Percentiles rank a stretch among this genome's conserved stretches.
These are phyloP conservation scores for Cantharis lateralis DNA, from an alignment of 2,888 invertebrate genomes.

Conservation along the genomic window DNA sequence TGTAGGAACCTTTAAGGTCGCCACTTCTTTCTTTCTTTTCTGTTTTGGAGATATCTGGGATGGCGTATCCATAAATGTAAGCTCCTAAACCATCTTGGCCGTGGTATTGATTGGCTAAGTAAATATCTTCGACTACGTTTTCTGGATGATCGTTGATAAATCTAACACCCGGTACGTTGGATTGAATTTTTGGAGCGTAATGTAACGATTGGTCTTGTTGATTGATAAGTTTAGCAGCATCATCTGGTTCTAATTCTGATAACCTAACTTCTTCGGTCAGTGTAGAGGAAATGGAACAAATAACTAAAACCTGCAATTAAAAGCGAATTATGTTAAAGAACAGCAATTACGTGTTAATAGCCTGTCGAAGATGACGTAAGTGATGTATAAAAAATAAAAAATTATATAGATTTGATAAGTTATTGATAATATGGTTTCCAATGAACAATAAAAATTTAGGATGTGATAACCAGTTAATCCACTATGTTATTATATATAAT, in stretches of 20 bases:
- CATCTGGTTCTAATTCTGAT: conserved; percentile 60
- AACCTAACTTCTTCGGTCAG: conserved; percentile 58
- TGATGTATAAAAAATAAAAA: neutral
- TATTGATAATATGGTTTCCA: neutral
- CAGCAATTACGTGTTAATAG: neutral
- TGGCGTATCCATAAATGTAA: conserved; percentile 73
- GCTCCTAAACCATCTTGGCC: conserved; percentile 69
- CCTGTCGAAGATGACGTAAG: neutral
- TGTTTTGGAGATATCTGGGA: conserved; percentile 74
- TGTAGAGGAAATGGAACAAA: neutral
- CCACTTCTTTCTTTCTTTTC: conserved; percentile 74
- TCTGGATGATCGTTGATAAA: conserved; percentile 59
- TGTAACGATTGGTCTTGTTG: conserved; percentile 54
- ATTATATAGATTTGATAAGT: neutral
- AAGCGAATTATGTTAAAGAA: neutral
- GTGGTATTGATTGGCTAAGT: conserved; percentile 72
- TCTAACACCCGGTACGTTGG: conserved; percentile 57
- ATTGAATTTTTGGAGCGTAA: conserved; percentile 62
- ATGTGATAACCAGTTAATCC: neutral
- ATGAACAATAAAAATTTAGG: neutral
- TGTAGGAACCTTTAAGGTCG: conserved; percentile 72
- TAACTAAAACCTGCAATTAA: conserved; percentile 15
- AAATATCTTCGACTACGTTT: conserved; percentile 72
- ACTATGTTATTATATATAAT: neutral
- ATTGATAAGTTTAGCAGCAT: conserved; percentile 58